These are phyloP conservation scores for Fragum whitleyi DNA, from an alignment of 2,888 invertebrate genomes.

Conservation along the genomic window DNA sequence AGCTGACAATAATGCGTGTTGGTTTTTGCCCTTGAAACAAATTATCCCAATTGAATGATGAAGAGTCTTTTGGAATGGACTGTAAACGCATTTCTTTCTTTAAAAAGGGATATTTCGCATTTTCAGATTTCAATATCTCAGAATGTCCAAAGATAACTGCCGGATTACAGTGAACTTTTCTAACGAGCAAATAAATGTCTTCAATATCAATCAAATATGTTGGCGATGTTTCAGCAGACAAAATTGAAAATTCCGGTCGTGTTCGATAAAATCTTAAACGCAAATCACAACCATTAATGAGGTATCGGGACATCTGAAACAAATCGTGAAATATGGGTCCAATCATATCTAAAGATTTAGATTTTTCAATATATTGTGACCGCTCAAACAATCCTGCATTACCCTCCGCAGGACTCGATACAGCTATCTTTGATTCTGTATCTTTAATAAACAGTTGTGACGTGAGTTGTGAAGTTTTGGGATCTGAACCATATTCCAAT, in stretches of 20 bases:
- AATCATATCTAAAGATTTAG: conserved; percentile 9
- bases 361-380: not conserved
- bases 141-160: conserved; percentile 45
- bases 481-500: conserved; percentile 18
- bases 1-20: conserved; percentile 13
- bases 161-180: conserved; percentile 47
- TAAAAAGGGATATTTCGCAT: conserved; percentile 25
- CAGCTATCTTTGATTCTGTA: not conserved
- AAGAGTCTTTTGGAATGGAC: conserved; percentile 28
- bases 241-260: conserved; percentile 18
- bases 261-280: conserved; percentile 23
- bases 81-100: conserved; percentile 30
- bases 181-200: conserved; percentile 17
- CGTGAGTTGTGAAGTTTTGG: conserved; percentile 18
- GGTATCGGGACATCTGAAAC: conserved; percentile 24
- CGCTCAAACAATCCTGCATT: conserved; percentile 14
- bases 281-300: conserved; percentile 30
- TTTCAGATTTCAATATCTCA: conserved; percentile 32
- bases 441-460: conserved; percentile 30
- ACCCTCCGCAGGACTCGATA: not conserved
- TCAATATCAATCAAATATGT: conserved; percentile 18
- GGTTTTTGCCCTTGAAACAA: conserved; percentile 46
- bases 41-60: conserved; percentile 36
- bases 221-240: conserved; percentile 14
- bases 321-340: conserved; percentile 31